Percentiles rank a stretch among this genome's conserved stretches.
These are phyloP conservation scores for Sus cebifrons DNA, from an alignment of 2,797 vertebrate species.

Conservation along the genomic window DNA sequence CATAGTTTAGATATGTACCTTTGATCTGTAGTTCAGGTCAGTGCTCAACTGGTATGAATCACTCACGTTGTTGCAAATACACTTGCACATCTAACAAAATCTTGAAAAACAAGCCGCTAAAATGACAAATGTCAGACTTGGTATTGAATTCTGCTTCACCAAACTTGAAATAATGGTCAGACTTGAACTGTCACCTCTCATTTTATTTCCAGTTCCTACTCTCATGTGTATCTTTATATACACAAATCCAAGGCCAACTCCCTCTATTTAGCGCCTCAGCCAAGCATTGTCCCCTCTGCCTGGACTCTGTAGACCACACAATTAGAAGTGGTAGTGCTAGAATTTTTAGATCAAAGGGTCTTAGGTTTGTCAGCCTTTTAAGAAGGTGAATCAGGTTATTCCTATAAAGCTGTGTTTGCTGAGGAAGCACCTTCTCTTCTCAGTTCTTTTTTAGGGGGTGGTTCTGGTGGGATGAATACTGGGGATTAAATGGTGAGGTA, in stretches of 20 bases:
- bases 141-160: slow-evolving; percentile 13
- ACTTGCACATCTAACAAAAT: slow-evolving; percentile 53
- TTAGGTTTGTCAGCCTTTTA: background rate
- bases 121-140: background rate
- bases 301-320: no score
- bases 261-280: background rate
- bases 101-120: background rate
- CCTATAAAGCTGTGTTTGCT: background rate
- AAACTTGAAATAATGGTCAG: slow-evolving; percentile 58
- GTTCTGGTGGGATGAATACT: background rate
- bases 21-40: slow-evolving; percentile 26
- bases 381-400: background rate
- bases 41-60: slow-evolving; percentile 9
- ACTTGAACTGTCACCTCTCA: background rate
- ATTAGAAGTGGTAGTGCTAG: background rate
- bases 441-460: background rate
- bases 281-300: background rate
- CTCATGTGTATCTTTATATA: background rate
- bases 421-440: background rate
- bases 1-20: background rate
- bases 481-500: background rate
- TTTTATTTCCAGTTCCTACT: slow-evolving; percentile 12
- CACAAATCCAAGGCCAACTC: background rate
- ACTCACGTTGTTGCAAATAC: background rate
- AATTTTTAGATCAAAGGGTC: background rate